Evolutionary conservation across 1,140 invertebrate genomes (phyloP).

Genomic region (Choristoneura fumiferana): DNA sequence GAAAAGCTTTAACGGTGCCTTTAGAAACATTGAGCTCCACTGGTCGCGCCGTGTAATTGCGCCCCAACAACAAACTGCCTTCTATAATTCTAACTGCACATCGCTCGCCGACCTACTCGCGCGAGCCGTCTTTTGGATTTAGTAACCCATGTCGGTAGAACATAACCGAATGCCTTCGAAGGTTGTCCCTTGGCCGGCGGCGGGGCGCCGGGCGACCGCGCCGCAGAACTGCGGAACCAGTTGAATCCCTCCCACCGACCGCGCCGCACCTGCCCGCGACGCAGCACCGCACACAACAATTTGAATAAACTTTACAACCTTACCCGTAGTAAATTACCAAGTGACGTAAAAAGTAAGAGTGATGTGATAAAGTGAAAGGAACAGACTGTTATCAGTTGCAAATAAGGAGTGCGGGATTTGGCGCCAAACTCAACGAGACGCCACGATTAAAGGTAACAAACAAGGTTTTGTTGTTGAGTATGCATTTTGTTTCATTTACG

Average conservation of each 20-base stretch:
- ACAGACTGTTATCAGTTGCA: conserved; percentile 17
- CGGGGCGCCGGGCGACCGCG: conserved; percentile 50
- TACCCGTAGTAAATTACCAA: conserved; percentile 14
- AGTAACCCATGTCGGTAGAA: conserved; percentile 17
- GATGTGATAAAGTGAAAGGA: conserved; percentile 56
- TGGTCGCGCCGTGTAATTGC: no score
- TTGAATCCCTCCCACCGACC: conserved; percentile 37
- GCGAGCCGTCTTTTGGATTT: no score
- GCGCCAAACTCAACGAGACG: conserved; percentile 10
- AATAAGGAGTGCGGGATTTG: not conserved
- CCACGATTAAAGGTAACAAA: conserved; percentile 6
- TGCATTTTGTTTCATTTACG: conserved; percentile 21
- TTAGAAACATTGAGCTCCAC: no score
- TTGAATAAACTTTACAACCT: conserved; percentile 26
- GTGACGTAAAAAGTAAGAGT: conserved; percentile 45
- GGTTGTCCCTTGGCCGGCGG: conserved; percentile 31
- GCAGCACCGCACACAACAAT: conserved; percentile 15
- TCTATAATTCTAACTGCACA: not conserved
- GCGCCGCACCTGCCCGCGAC: conserved; percentile 31
- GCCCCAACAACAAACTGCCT: no score
- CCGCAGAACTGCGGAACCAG: conserved; percentile 45
- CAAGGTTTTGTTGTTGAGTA: conserved; percentile 17
- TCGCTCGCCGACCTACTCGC: not conserved
- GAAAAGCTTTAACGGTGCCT: no score
- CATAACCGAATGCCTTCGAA: conserved; percentile 35